Base-by-base conservation (phyloP, 2,113 vertebrate genomes). In the Sylvietta virens region DNA sequence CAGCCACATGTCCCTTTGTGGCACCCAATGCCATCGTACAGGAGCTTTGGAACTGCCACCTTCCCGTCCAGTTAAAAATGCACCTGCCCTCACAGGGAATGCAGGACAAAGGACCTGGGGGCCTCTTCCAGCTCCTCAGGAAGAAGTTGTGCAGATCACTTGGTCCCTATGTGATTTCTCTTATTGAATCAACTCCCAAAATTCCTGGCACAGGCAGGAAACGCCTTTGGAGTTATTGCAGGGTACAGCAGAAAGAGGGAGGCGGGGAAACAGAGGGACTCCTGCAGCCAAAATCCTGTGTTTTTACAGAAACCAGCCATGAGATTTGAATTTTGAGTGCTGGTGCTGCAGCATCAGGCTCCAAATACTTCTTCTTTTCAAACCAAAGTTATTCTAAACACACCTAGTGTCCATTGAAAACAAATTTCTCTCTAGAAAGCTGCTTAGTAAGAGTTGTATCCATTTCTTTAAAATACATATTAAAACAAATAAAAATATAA, bases 1-100 rank as follows among this genome's bases (percentile, higher is more conserved):
- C 79, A 95, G 92, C 42, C 96, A 92, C 95, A 81, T 8, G 15
- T 70, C 82, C 91, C 95, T 95, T 97, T 88, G 85, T 17, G n/a
- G 81, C 58, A 40, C 35, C 95, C 90, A 69, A 14, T 30, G 73
- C 94, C n/a, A 26, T 9, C 33, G 73, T 10, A 4, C n/a, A 17
- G 11, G 26, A 93, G 85, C 73, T 90, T 57, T 69, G 11, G 35
- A 54, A 67, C 47, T 33, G 3, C 14, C 40, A 79, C 61, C 85
- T 77, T 21, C 74, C 54, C 6, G 16, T 1, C 12, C 27, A 8
- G 42, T 3, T 22, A 4, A 45, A 76, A 42, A 28, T 11, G 22
- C n/a, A 10, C 6, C 30, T 42, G 87, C 56, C 85, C 54, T 57
- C 11, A 31, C 0, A 13, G 7, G 12, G 4, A 15, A 57, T 1